phyloP scores from a whole-genome alignment of 2,797 vertebrate species.

The Anolis apletophallus region DNA sequence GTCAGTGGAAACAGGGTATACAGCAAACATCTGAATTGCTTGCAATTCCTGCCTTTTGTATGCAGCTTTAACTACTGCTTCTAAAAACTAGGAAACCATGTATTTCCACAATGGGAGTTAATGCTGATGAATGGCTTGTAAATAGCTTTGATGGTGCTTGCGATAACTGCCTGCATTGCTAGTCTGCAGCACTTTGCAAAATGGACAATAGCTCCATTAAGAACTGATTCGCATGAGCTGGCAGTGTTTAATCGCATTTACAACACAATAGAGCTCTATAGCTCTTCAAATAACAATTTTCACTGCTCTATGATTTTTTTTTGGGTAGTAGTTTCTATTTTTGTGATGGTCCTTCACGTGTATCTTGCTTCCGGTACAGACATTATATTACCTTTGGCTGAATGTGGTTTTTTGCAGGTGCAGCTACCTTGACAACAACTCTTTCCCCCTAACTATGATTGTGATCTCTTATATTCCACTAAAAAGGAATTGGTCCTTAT shows the following conservation, averaged over 20 bases:
- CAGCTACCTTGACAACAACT: background rate
- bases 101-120: slow-evolving; percentile 62
- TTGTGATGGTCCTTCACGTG: slow-evolving; percentile 34
- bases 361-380: background rate
- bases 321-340: slow-evolving; percentile 35
- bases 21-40: slow-evolving; percentile 41
- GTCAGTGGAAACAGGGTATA: background rate
- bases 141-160: slow-evolving; percentile 56
- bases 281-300: slow-evolving; percentile 53
- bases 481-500: background rate
- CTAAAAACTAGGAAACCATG: slow-evolving; percentile 50
- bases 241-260: slow-evolving; percentile 62
- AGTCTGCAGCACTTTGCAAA: slow-evolving; percentile 53
- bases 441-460: background rate
- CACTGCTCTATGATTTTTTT: slow-evolving; percentile 38
- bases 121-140: slow-evolving; percentile 64
- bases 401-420: background rate
- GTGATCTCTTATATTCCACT: background rate
- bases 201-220: slow-evolving; percentile 61
- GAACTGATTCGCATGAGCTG: slow-evolving; percentile 60
- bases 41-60: slow-evolving; percentile 50
- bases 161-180: slow-evolving; percentile 51
- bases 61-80: slow-evolving; percentile 37
- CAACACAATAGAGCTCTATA: slow-evolving; percentile 50
- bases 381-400: background rate